A percentile compares a stretch with the other conserved stretches of the same genome.
Evolutionary conservation across 2,797 vertebrate species (phyloP).

Genomic region (Ambastaia sidthimunki): DNA sequence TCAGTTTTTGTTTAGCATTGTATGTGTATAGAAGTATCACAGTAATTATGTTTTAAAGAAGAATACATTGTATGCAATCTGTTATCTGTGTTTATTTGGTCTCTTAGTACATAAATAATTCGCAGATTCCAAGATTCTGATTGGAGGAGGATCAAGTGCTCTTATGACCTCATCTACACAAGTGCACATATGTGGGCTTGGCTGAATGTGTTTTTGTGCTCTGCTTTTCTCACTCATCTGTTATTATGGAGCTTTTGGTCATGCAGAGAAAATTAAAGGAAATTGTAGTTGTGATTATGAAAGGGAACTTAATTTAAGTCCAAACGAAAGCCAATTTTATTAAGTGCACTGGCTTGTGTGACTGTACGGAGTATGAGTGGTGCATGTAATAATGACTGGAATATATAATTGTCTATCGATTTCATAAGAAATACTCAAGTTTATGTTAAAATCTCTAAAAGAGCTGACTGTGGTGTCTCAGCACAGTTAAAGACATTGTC

Average conservation of each 20-base stretch:
- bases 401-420: background rate
- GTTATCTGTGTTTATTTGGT: background rate
- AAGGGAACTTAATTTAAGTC: conserved; percentile 26
- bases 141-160: background rate
- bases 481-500: background rate
- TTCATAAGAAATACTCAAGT: background rate
- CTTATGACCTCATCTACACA: background rate
- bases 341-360: background rate
- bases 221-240: background rate
- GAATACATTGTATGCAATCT: background rate
- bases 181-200: conserved; percentile 12
- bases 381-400: background rate
- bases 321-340: conserved; percentile 25
- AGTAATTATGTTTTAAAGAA: background rate
- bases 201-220: background rate
- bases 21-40: background rate
- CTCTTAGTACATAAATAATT: background rate
- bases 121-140: background rate
- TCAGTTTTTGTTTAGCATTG: background rate
- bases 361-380: background rate
- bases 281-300: conserved; percentile 23
- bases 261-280: conserved; percentile 34
- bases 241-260: conserved; percentile 13
- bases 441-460: background rate
- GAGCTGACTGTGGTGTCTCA: background rate